Conservation (phyloP, 2,888 invertebrate genomes). For the Caenorhabditis panamensis region DNA sequence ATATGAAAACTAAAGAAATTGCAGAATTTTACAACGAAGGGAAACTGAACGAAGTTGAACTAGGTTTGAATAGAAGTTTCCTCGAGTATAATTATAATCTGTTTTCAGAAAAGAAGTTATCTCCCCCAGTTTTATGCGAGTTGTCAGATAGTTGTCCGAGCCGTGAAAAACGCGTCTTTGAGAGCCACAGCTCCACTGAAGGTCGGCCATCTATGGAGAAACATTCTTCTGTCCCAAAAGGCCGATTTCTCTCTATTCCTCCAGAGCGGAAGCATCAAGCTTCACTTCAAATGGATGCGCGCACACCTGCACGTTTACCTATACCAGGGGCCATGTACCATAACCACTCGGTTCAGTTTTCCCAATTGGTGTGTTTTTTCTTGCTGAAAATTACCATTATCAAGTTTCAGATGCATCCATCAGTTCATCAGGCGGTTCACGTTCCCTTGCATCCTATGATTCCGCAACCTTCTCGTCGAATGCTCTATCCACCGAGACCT, state of each 20-base stretch:
- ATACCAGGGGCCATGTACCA: background rate
- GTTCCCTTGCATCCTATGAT: background rate
- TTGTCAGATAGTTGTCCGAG: no score
- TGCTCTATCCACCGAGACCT: background rate
- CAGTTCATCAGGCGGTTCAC: background rate
- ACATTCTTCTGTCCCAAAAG: background rate
- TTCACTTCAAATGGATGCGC: no score
- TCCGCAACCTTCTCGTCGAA: background rate
- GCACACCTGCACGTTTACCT: background rate
- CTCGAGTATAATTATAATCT: background rate
- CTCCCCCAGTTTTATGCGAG: background rate
- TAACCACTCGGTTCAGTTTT: slow-evolving; percentile 1
- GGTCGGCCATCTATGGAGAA: background rate
- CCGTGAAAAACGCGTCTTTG: background rate
- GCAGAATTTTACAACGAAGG: slow-evolving; percentile 27
- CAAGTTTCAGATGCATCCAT: background rate
- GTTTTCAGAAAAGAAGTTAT: background rate
- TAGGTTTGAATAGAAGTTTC: background rate
- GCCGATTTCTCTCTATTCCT: slow-evolving; percentile 10
- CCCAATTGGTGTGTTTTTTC: background rate
- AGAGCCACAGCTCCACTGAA: background rate
- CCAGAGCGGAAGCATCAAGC: background rate
- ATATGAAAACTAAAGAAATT: slow-evolving; percentile 23
- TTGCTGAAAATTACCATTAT: background rate
- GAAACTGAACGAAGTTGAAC: slow-evolving; percentile 1